Percentiles rank a stretch among this genome's conserved stretches.
Conservation (phyloP, 2,113 vertebrate species). For the Chrysemys picta region DNA sequence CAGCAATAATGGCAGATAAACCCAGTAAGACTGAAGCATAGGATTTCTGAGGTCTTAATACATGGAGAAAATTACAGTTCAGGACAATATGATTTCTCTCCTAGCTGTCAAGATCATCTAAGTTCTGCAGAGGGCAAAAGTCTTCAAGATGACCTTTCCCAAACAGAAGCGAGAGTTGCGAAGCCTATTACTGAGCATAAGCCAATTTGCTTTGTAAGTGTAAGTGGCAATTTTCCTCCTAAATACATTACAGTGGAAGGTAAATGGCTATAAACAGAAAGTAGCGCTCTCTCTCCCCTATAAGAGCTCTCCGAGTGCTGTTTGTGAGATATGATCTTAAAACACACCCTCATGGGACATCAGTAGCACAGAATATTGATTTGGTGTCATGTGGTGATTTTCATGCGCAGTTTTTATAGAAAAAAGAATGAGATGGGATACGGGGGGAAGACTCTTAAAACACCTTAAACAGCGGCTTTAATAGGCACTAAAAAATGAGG, state of each 20-base stretch:
- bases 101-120: conserved; percentile 17
- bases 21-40: not conserved
- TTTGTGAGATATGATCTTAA: conserved; percentile 49
- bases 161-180: conserved; percentile 52
- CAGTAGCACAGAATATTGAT: not conserved
- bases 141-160: conserved; percentile 78
- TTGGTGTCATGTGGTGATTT: conserved; percentile 11
- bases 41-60: conserved; percentile 20
- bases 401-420: conserved; percentile 23
- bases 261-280: conserved; percentile 75
- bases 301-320: conserved; percentile 43
- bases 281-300: conserved; percentile 37
- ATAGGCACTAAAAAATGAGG: conserved; percentile 44
- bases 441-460: conserved; percentile 48
- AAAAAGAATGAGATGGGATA: conserved; percentile 35
- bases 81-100: not conserved
- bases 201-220: conserved; percentile 79
- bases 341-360: conserved; percentile 14
- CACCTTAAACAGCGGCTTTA: conserved; percentile 44
- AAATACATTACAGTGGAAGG: conserved; percentile 73
- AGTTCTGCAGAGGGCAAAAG: conserved; percentile 39
- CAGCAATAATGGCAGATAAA: not conserved
- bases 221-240: conserved; percentile 79
- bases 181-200: conserved; percentile 70
- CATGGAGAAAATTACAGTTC: conserved; percentile 43